Conservation (phyloP, 2,113 vertebrate species). For the Phrynosoma blainvillii region DNA sequence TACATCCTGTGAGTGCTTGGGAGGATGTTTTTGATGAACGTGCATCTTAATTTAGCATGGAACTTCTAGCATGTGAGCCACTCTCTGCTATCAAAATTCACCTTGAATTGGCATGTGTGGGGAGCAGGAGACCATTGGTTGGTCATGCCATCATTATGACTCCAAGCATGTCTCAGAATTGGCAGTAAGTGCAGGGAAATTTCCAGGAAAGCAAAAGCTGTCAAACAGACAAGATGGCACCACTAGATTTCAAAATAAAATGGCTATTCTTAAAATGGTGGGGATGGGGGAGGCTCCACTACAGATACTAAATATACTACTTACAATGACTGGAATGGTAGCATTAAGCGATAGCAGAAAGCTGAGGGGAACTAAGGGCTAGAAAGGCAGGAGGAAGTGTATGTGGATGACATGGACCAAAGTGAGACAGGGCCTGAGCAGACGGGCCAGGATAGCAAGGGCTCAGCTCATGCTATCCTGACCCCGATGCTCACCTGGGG, state of each 20-base stretch:
- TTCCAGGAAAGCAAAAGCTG: conserved; percentile 60
- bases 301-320: conserved; percentile 2
- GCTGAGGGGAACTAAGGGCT: neutral
- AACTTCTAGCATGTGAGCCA: conserved; percentile 83
- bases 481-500: too few relatives aligned
- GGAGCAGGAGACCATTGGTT: conserved; percentile 5
- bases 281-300: conserved; percentile 3
- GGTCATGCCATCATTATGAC: conserved; percentile 62
- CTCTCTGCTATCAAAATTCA: conserved; percentile 71
- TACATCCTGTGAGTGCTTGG: conserved; percentile 71
- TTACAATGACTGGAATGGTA: neutral
- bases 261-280: conserved; percentile 11
- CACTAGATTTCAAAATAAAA: conserved; percentile 29
- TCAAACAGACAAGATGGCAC: conserved; percentile 46
- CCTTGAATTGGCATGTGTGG: conserved; percentile 50
- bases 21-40: conserved; percentile 88
- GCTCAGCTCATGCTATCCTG: neutral
- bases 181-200: conserved; percentile 42
- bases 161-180: conserved; percentile 34
- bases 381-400: neutral
- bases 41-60: conserved; percentile 83
- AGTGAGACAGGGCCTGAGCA: neutral
- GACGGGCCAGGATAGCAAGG: too few relatives aligned
- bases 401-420: neutral
- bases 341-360: neutral